These are phyloP conservation scores for Sarcophaga rosellei DNA, from an alignment of 2,888 invertebrate genomes.

Conservation along the genomic window DNA sequence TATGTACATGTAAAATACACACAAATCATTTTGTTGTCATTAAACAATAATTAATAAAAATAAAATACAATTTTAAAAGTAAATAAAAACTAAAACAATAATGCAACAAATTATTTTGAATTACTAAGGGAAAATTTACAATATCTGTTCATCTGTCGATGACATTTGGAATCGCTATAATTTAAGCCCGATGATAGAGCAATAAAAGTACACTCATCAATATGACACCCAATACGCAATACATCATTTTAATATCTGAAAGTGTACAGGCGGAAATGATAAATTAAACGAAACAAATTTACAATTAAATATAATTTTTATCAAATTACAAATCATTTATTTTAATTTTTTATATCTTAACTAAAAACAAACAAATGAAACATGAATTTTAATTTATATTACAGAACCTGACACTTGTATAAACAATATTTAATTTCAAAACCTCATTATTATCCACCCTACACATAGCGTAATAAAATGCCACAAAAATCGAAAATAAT, in stretches of 20 bases:
- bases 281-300: neutral
- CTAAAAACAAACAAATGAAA: neutral
- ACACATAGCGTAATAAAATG: constrained; percentile 68
- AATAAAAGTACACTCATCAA: constrained; percentile 52
- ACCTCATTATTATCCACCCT: neutral
- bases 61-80: neutral
- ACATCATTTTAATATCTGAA: constrained; percentile 1
- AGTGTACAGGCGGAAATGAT: neutral
- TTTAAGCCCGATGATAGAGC: constrained; percentile 44
- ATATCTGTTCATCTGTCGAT: constrained; percentile 23
- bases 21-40: constrained; percentile 1
- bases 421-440: too few species aligned
- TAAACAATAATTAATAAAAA: neutral
- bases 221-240: constrained; percentile 37
- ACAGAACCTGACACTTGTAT: neutral
- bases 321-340: constrained; percentile 1
- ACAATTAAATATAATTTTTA: neutral
- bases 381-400: constrained; percentile 6
- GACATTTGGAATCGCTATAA: constrained; percentile 18
- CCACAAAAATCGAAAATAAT: constrained; percentile 73
- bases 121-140: neutral
- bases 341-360: neutral
- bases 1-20: neutral
- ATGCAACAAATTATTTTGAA: neutral
- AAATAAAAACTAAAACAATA: constrained; percentile 7